Evolutionary conservation across 2,888 invertebrate genomes (phyloP), one percentile per base, ranked within the genome.

Genomic region (Nymphalis urticae): DNA sequence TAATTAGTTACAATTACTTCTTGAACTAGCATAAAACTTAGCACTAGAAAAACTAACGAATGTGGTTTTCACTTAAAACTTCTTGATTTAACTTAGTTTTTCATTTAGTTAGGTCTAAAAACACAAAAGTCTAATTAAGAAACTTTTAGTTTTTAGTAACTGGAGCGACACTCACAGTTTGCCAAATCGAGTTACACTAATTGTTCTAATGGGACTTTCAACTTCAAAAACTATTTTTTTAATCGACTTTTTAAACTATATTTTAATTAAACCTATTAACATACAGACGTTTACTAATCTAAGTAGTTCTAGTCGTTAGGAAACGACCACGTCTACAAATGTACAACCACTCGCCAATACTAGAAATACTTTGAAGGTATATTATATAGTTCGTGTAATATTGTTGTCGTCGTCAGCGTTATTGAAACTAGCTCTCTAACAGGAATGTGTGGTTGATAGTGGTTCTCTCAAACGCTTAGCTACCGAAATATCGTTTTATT

Each of bases 61-160:
- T 64, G 62, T 54, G 68, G 68, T 65, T 66, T 64, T 65, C 70
- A 69, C 68, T 68, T 68, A 64, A 64, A 73, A 71, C 66, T 72
- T 71, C 61, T 69, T 58, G 67, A 56, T 59, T 54, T 59, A 64
- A 72, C 61, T 66, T 64, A 71, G 48, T 70, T 69, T 72, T 73
- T 69, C 71, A 66, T 71, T 67, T 51, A 59, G 27, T 61, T 60
- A 70, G 67, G 65, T 69, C 70, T 68, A 70, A 67, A 54, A 72
- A 70, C 71, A 73, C 69, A 69, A 67, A 72, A 73, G 75, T 73
- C 72, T 73, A 75, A 75, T 75, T 75, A 75, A 70, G 70, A 71
- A 73, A 75, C 60, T 73, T 72, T 65, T 48, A 24, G 66, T 71
- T 66, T 72, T 72, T 64, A 66, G 68, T 51, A 70, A 65, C 64